Evolutionary conservation across 2,797 vertebrate genomes (phyloP), one percentile per base, ranked within the genome.

Genomic region (Anableps anableps): DNA sequence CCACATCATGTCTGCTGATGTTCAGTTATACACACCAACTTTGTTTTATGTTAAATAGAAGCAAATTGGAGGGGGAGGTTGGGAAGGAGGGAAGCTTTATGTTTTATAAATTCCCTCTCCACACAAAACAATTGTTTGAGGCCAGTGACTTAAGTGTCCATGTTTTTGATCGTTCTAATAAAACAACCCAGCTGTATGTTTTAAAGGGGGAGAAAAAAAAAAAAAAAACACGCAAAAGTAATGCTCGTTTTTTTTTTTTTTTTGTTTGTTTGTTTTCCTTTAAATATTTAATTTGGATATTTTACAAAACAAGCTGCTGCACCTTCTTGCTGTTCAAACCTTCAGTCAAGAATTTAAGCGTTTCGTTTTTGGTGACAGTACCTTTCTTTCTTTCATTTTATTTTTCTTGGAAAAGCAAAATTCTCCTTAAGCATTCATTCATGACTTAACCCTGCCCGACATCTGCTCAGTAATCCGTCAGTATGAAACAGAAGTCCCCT

Each of bases 391-490:
- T 78, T 82, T 85, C 31, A 0, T 89, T 83, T 79, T 88, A 29
- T 81, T 81, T 82, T 74, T 81, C 84, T 85, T 76, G 43, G 75
- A 83, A 55, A 60, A 58, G 60, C 82, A 77, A 90, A 86, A 82
- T 68, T 72, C 70, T 82, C 26, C 80, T 74, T 62, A n/a, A 88
- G 76, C 75, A 83, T 81, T 74, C 85, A 88, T 66, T 85, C 58
- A 74, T 41, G 62, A 86, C 41, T 88, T 45, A 78, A 79, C 73
- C 31, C 60, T 71, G 72, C 78, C 82, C 72, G 19, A 62, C 53
- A 82, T 73, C 79, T 83, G 81, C 84, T 78, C 55, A 87, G 66
- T 83, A 85, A 83, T 85, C 82, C 38, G 80, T 87, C 81, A 77
- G 88, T 77, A 77, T 80, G 6, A 89, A 85, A 86, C 74, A 81